phyloP scores from a whole-genome alignment of 1,140 invertebrate species.

The Drosophila dunni region DNA sequence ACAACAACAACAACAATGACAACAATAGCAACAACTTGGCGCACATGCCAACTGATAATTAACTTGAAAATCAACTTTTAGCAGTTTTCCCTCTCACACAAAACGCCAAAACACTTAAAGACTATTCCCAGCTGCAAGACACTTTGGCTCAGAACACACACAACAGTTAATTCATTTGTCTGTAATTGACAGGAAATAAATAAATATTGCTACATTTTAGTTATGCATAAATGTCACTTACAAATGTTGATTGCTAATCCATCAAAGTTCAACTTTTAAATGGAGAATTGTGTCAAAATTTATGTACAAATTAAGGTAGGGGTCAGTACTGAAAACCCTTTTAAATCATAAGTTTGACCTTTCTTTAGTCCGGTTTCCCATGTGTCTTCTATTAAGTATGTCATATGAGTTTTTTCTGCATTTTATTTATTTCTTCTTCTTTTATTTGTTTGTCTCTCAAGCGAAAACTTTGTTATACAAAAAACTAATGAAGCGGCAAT shows the following conservation, averaged over 20 bases:
- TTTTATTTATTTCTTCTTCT: constrained; percentile 28
- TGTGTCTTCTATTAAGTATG: background rate
- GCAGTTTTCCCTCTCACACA: constrained; percentile 15
- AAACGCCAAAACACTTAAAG: constrained; percentile 28
- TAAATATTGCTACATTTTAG: background rate
- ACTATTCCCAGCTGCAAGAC: constrained; percentile 11
- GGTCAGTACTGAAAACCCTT: no score
- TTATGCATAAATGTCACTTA: background rate
- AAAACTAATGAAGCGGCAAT: constrained; percentile 73
- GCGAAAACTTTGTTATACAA: constrained; percentile 51
- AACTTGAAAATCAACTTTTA: constrained; percentile 77
- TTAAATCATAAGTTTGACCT: background rate
- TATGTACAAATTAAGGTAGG: no score
- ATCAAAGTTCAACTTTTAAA: no score
- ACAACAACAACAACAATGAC: constrained; percentile 32
- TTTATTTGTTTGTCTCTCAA: constrained; percentile 35
- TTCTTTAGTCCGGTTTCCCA: background rate
- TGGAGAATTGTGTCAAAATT: no score
- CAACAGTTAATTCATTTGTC: background rate
- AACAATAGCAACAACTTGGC: constrained; percentile 39
- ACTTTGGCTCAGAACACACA: background rate
- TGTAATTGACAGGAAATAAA: background rate
- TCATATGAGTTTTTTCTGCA: constrained; percentile 4
- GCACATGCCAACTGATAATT: constrained; percentile 81
- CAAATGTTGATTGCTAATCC: no score